A percentile compares a stretch with the other conserved stretches of the same genome.
Conservation (phyloP, 1,140 invertebrate species). For the Ceratitis capitata region DNA sequence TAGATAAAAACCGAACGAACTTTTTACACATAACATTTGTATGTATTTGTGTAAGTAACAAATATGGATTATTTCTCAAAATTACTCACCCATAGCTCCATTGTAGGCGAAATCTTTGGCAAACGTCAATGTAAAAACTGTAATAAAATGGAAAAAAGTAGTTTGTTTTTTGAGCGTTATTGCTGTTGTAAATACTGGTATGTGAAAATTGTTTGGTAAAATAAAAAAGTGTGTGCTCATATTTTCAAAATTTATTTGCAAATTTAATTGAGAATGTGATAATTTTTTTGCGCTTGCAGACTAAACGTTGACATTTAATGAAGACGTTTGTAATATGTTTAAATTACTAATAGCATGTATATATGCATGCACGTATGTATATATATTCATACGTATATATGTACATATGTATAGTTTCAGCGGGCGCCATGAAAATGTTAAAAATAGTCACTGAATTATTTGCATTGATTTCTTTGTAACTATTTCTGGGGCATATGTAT, state of each 20-base stretch:
- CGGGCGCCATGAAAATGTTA: not conserved
- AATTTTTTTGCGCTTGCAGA: conserved; percentile 10
- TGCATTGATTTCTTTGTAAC: not conserved
- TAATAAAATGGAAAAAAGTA: not conserved
- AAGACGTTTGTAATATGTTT: not conserved
- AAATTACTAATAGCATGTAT: not conserved
- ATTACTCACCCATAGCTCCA: conserved; percentile 50
- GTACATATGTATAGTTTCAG: too few species aligned
- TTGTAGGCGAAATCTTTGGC: conserved; percentile 52
- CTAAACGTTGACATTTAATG: not conserved
- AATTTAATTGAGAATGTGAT: not conserved
- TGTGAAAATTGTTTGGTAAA: not conserved
- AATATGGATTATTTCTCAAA: too few species aligned
- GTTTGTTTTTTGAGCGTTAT: too few species aligned
- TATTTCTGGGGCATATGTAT: not conserved
- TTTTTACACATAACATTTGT: too few species aligned
- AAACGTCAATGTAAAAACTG: not conserved
- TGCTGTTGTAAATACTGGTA: not conserved
- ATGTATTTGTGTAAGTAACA: too few species aligned
- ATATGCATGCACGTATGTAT: not conserved
- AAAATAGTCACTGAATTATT: not conserved
- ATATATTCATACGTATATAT: not conserved
- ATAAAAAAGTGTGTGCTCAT: not conserved
- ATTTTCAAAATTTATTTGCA: not conserved
- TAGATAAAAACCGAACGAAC: too few species aligned